phyloP scores from a whole-genome alignment of 2,113 vertebrate species.

The Amazona vittata region DNA sequence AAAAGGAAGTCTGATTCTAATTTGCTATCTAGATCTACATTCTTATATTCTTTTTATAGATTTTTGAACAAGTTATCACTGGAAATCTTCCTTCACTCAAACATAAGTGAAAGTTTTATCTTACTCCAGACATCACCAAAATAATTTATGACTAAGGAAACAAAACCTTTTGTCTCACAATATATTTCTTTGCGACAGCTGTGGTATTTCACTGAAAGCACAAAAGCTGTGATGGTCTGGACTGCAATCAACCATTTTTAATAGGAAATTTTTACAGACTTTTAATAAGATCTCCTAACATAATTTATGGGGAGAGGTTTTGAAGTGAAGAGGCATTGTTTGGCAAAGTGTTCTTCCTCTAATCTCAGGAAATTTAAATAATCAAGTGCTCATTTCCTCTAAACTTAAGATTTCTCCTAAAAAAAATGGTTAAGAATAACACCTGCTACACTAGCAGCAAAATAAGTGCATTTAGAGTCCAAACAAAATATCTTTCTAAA shows the following conservation, averaged over 20 bases:
- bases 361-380: conserved; percentile 89
- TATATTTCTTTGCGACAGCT: conserved; percentile 90
- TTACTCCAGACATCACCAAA: conserved; percentile 80
- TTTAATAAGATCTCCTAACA: conserved; percentile 88
- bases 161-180: conserved; percentile 84
- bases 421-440: conserved; percentile 78
- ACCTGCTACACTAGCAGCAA: conserved; percentile 73
- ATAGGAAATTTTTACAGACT: conserved; percentile 85
- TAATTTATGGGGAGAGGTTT: conserved; percentile 92
- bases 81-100: conserved; percentile 83
- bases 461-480: background rate
- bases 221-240: conserved; percentile 83
- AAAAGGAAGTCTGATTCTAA: conserved; percentile 86
- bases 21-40: conserved; percentile 84
- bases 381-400: conserved; percentile 81
- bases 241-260: conserved; percentile 89
- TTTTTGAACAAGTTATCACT: conserved; percentile 81
- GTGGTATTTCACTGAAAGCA: conserved; percentile 86
- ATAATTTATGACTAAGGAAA: conserved; percentile 84
- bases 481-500: conserved; percentile 5
- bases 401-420: conserved; percentile 73
- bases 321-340: conserved; percentile 94
- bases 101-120: conserved; percentile 87
- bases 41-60: conserved; percentile 86
- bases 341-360: conserved; percentile 90